Conservation (phyloP, 2,797 vertebrate species). For the Sitta carolinensis region DNA sequence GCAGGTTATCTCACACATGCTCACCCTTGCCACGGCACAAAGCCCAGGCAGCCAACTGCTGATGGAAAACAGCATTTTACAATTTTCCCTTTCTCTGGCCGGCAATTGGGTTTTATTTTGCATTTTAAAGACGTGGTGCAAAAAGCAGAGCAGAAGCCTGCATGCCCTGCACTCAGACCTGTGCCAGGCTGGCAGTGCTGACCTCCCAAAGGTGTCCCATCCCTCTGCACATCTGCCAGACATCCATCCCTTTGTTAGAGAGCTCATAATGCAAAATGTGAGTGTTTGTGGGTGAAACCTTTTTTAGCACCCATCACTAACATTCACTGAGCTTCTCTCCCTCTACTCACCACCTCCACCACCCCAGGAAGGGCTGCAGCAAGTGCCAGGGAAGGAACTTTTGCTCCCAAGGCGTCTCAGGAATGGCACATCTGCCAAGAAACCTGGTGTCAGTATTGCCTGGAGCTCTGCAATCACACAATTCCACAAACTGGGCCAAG, state of each 20-base stretch:
- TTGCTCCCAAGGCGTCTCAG: slow-evolving; percentile 54
- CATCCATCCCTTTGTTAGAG: background rate
- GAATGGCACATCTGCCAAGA: slow-evolving; percentile 50
- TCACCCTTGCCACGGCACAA: background rate
- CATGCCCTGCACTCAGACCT: background rate
- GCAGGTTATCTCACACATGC: slow-evolving; percentile 33
- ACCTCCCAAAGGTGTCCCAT: background rate
- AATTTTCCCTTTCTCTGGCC: background rate
- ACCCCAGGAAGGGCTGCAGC: slow-evolving; percentile 18
- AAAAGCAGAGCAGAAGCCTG: background rate
- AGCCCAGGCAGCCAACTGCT: background rate
- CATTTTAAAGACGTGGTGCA: background rate
- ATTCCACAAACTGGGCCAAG: slow-evolving; percentile 31
- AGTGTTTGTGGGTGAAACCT: background rate
- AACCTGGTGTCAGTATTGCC: slow-evolving; percentile 72
- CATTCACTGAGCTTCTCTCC: background rate
- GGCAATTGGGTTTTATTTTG: background rate
- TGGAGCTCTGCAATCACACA: slow-evolving; percentile 51
- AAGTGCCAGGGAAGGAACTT: slow-evolving; percentile 40
- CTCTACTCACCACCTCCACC: slow-evolving; percentile 29
- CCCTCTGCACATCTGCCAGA: background rate
- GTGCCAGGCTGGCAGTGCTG: background rate
- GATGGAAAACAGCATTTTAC: background rate
- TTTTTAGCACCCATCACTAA: background rate
- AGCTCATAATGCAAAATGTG: accelerated